These are phyloP conservation scores for Dreissena rostriformis DNA, from an alignment of 1,140 invertebrate genomes.

Conservation along the genomic window DNA sequence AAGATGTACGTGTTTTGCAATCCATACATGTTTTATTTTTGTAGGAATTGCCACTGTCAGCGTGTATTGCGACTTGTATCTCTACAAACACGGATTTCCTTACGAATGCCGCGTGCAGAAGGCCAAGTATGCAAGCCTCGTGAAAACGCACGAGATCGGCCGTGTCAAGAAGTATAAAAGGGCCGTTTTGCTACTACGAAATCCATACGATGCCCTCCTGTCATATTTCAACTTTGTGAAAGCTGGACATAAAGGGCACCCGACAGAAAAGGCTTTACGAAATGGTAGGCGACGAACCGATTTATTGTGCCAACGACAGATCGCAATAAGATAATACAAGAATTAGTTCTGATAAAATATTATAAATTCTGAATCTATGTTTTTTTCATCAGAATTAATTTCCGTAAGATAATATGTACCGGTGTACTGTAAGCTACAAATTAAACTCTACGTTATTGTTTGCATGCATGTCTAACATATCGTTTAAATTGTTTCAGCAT, in stretches of 20 bases:
- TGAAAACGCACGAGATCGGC: conserved; percentile 13
- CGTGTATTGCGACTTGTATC: conserved; percentile 9
- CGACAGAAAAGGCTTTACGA: conserved; percentile 3
- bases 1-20: no score
- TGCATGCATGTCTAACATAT: not conserved
- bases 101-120: not conserved
- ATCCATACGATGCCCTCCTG: conserved; percentile 20
- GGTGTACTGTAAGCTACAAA: no score
- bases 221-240: conserved; percentile 26
- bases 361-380: no score
- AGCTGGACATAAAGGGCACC: conserved; percentile 17
- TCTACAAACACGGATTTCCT: conserved; percentile 7
- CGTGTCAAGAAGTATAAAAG: not conserved
- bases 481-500: not conserved
- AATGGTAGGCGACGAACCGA: not conserved
- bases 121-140: not conserved
- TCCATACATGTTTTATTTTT: no score
- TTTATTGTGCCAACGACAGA: no score
- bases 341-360: no score
- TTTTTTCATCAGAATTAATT: no score
- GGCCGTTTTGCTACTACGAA: conserved; percentile 13
- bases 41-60: conserved; percentile 13
- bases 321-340: no score
- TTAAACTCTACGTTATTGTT: no score
- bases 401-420: no score